Evolutionary conservation across 2,797 vertebrate species (phyloP).

Genomic region (Platalea minor): DNA sequence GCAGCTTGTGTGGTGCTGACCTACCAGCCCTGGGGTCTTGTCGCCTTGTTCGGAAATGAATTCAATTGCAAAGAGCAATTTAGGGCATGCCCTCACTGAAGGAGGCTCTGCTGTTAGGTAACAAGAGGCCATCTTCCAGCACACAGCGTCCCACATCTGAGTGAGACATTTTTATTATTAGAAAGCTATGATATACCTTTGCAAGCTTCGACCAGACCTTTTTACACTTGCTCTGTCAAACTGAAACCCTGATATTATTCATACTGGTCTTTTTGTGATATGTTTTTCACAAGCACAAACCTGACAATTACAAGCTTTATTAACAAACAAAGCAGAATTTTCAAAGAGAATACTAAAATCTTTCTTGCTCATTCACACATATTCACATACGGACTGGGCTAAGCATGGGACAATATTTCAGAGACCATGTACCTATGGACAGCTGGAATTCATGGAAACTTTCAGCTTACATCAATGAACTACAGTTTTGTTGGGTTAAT

Average conservation of each 20-base stretch:
- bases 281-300: not conserved
- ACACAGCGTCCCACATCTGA: not conserved
- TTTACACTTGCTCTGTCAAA: not conserved
- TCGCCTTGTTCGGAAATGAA: rapidly evolving
- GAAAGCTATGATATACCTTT: not conserved
- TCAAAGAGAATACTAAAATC: not conserved
- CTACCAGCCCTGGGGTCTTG: not conserved
- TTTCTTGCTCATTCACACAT: not conserved
- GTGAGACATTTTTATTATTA: conserved; percentile 6
- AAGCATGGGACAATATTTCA: not conserved
- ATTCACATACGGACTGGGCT: rapidly evolving
- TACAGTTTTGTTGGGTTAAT: not conserved
- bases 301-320: not conserved
- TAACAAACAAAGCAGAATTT: not conserved
- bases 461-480: not conserved
- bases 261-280: not conserved
- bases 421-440: not conserved
- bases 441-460: not conserved
- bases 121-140: not conserved
- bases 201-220: not conserved
- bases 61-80: not conserved
- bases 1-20: not conserved
- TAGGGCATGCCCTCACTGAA: not conserved
- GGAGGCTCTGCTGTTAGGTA: not conserved
- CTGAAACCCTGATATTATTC: not conserved